phyloP scores from a whole-genome alignment of 2,113 vertebrate species.

The Labeo catla region DNA sequence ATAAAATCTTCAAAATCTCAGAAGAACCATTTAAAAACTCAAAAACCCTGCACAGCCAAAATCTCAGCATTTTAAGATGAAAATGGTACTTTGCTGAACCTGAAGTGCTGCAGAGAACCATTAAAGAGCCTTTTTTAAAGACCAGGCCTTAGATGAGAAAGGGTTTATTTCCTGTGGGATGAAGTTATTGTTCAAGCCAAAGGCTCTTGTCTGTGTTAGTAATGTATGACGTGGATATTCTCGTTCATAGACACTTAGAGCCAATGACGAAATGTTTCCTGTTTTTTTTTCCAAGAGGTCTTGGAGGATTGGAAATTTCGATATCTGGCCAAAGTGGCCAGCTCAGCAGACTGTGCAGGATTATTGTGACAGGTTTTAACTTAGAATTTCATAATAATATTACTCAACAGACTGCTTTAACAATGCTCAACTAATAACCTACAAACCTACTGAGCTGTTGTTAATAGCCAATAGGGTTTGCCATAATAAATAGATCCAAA shows the following conservation, averaged over 20 bases:
- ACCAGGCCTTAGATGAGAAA: not conserved
- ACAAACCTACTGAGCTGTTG: not conserved
- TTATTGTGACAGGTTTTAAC: conserved; percentile 25
- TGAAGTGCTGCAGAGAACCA: not conserved
- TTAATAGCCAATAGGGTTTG: no score
- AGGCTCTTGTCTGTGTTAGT: conserved; percentile 56
- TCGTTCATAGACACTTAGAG: conserved; percentile 51
- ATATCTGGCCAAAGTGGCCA: conserved; percentile 46
- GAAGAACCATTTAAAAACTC: not conserved
- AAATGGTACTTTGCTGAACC: not conserved
- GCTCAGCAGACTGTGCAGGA: conserved; percentile 16
- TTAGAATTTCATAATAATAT: not conserved
- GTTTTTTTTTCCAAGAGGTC: conserved; percentile 46
- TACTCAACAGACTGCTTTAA: conserved; percentile 23
- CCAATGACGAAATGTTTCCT: conserved; percentile 66
- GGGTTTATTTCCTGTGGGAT: conserved; percentile 35
- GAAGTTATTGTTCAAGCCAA: not conserved
- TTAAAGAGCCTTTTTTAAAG: not conserved
- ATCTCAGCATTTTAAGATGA: not conserved
- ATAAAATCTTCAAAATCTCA: not conserved
- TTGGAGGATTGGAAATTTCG: conserved; percentile 57
- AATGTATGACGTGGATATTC: conserved; percentile 64
- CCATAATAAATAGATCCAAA: not conserved
- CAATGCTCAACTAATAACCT: not conserved
- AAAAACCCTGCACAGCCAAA: not conserved